Conservation (phyloP, 2,797 vertebrate genomes). For the Parotocinclus haroldoi region DNA sequence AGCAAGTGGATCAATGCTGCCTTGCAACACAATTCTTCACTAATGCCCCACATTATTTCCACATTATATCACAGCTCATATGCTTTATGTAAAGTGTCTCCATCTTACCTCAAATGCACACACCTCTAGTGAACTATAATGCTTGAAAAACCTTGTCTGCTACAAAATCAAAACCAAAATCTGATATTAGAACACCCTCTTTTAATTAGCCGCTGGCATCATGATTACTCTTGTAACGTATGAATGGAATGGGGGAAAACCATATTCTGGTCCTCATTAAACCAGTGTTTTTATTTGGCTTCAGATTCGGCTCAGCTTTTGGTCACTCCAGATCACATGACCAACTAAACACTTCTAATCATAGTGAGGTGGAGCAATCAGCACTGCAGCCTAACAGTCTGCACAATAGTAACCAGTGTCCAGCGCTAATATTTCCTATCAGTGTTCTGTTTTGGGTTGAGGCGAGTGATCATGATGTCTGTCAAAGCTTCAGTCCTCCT, state of each 20-base stretch:
- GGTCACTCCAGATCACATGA: conserved; percentile 70
- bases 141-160: conserved; percentile 32
- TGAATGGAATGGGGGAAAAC: conserved; percentile 42
- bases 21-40: conserved; percentile 53
- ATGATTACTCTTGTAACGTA: conserved; percentile 65
- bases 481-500: conserved; percentile 11
- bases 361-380: conserved; percentile 62
- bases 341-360: conserved; percentile 74
- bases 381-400: conserved; percentile 51
- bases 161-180: conserved; percentile 8
- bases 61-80: conserved; percentile 55
- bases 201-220: conserved; percentile 53
- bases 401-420: conserved; percentile 57
- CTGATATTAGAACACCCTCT: conserved; percentile 46
- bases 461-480: background rate
- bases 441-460: conserved; percentile 39
- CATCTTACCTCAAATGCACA: background rate
- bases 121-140: too few species aligned
- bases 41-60: conserved; percentile 60
- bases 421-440: conserved; percentile 47
- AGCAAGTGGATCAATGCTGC: conserved; percentile 49
- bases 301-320: conserved; percentile 49
- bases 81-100: conserved; percentile 44
- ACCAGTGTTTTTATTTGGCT: conserved; percentile 61
- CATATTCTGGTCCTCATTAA: conserved; percentile 69